Base-by-base conservation (phyloP, 2,113 vertebrate genomes). In the Ammodytes dubius region DNA sequence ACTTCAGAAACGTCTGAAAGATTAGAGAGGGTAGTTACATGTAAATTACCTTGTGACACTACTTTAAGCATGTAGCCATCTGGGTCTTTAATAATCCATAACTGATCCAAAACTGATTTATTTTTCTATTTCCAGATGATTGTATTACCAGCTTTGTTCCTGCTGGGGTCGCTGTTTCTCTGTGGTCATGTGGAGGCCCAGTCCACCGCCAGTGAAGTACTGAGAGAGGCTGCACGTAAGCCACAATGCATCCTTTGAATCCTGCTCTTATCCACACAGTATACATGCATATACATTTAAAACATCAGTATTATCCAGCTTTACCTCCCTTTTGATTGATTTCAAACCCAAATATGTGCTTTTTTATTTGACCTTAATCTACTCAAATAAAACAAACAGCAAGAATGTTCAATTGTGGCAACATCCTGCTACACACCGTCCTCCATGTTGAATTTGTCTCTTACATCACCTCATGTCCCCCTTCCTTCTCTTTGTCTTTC, bases 161-260 rank as follows among this genome's bases (percentile, higher is more conserved):
- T 95, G 74, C 50, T 84, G 91, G 93, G 85, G 80, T 58, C 82
- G 39, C 87, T 94, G 76, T 88, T 76, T 79, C 65, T 87, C 86
- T 89, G 69, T 71, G 39, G 60, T 11, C 47, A 0, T 27, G 88
- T 79, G 11, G 76, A 88, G 27, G 74, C 88, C 3, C 37, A 59
- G 13, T 7, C 74, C 11, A 17, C 2, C 1, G 6, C 4, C 3
- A 5, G 65, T 2, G 79, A 89, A 0, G 5, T 70, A 0, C 42
- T 95, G 70, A 86, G 47, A 54, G 5, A 86, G 0, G 82, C 83
- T 10, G 93, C 94, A 66, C 50, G 95, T 96, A 86, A 90, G 80
- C 4, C 2, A 43, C 12, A 43, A 15, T 15, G 50, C 0, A 58
- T 47, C 8, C n/a, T 5, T 47, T 4, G 39, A 3, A 70, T 43